Percentiles rank a stretch among this genome's conserved stretches.
These are phyloP conservation scores for Drosophila nigritarsus DNA, from an alignment of 2,888 invertebrate species.

Conservation along the genomic window DNA sequence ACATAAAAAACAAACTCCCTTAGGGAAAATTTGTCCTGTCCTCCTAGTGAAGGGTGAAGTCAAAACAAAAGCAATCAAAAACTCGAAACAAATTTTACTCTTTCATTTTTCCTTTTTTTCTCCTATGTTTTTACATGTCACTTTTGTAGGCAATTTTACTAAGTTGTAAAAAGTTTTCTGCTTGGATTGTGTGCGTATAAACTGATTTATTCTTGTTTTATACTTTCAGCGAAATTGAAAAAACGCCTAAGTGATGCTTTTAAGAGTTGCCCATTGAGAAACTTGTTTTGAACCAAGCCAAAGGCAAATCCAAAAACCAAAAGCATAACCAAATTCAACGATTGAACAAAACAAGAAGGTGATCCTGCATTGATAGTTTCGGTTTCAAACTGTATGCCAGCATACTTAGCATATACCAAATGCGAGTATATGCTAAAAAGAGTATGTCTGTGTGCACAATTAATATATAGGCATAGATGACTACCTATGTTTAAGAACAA, in stretches of 20 bases:
- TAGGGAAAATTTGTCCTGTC: constrained; percentile 49
- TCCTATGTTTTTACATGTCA: constrained; percentile 45
- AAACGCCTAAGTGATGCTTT: constrained; percentile 84
- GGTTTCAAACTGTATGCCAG: constrained; percentile 76
- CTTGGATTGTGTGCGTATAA: constrained; percentile 33
- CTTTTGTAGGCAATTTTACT: constrained; percentile 60
- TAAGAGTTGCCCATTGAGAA: constrained; percentile 82
- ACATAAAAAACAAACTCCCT: constrained; percentile 29
- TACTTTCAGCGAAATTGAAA: constrained; percentile 83
- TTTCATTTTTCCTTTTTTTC: constrained; percentile 48
- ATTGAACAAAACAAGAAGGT: constrained; percentile 23
- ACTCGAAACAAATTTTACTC: constrained; percentile 53
- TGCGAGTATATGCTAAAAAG: constrained; percentile 10
- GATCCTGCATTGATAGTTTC: constrained; percentile 66
- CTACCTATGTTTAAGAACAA: constrained; percentile 37
- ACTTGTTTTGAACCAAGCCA: constrained; percentile 72
- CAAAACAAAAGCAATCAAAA: constrained; percentile 60
- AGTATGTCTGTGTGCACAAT: constrained; percentile 18
- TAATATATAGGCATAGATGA: constrained; percentile 10
- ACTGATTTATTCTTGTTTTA: constrained; percentile 66
- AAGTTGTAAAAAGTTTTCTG: constrained; percentile 43
- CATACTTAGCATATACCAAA: constrained; percentile 11
- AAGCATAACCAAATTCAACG: constrained; percentile 20
- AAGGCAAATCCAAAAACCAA: constrained; percentile 10
- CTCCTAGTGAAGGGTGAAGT: constrained; percentile 31